Conservation (phyloP, 2,113 vertebrate genomes). For the Tonatia bakeri region DNA sequence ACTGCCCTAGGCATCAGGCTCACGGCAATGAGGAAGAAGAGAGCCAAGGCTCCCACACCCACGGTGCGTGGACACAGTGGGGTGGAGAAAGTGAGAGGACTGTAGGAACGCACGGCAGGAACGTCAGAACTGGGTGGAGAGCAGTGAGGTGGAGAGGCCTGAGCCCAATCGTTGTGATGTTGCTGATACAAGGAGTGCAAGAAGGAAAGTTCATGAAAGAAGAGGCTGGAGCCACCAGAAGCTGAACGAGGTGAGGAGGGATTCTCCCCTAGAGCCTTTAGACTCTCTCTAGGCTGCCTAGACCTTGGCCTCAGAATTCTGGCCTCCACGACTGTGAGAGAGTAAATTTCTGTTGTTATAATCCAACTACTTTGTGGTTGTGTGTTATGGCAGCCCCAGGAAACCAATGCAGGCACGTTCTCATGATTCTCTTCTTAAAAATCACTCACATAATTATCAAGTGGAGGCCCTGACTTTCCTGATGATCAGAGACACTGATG, state of each 20-base stretch:
- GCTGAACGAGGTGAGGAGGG: neutral
- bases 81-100: neutral
- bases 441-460: neutral
- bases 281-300: too few relatives aligned
- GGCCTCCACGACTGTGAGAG: neutral
- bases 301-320: neutral
- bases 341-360: neutral
- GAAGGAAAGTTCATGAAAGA: neutral
- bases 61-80: fast-evolving
- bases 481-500: neutral
- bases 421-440: neutral
- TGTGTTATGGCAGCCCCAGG: neutral
- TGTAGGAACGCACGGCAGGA: neutral
- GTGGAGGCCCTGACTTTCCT: neutral
- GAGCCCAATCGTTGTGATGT: neutral
- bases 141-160: neutral
- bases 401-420: neutral
- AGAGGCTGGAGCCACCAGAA: neutral
- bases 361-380: neutral
- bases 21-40: neutral
- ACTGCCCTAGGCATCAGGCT: neutral
- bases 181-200: neutral
- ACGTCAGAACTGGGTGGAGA: neutral
- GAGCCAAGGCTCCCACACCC: fast-evolving
- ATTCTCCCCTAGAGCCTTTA: neutral